These are phyloP conservation scores for Xyliphius kryptos DNA, from an alignment of 2,113 vertebrate genomes.

Conservation along the genomic window DNA sequence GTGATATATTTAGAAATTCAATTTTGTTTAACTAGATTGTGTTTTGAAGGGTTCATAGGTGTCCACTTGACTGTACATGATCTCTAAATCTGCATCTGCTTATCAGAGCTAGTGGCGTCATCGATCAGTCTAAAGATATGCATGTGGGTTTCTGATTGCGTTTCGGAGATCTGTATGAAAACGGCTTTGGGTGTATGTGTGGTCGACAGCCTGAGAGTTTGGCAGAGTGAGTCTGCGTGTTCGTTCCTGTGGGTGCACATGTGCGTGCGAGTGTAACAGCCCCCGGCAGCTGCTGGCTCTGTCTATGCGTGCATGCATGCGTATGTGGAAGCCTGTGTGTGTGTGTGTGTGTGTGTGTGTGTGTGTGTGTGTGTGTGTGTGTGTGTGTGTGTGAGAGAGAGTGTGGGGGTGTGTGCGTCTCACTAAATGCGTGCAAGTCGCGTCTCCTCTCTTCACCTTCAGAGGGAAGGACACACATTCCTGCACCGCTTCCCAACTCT, in stretches of 20 bases:
- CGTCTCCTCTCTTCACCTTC: conserved; percentile 65
- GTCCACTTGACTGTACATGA: background rate
- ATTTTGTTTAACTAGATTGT: background rate
- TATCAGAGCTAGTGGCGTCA: background rate
- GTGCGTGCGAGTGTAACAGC: conserved; percentile 39
- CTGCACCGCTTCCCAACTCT: conserved; percentile 64
- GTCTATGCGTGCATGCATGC: conserved; percentile 28
- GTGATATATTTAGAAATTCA: background rate
- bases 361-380: conserved; percentile 12
- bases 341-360: conserved; percentile 24
- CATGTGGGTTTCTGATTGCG: background rate
- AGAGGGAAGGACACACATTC: conserved; percentile 72
- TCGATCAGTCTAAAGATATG: background rate
- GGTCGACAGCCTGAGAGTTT: conserved; percentile 13
- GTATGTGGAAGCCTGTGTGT: conserved; percentile 26
- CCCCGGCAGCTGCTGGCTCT: conserved; percentile 43
- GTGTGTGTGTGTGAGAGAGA: conserved; percentile 20
- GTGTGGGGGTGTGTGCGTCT: conserved; percentile 11
- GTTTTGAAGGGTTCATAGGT: background rate
- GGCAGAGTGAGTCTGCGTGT: conserved; percentile 31
- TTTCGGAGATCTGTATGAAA: background rate
- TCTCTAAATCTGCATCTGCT: background rate
- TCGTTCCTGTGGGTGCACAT: conserved; percentile 30
- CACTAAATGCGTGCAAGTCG: conserved; percentile 28
- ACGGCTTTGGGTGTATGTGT: conserved; percentile 5